Evolutionary conservation across 2,888 invertebrate species (phyloP).

Genomic region (Diaprepes abbreviatus): DNA sequence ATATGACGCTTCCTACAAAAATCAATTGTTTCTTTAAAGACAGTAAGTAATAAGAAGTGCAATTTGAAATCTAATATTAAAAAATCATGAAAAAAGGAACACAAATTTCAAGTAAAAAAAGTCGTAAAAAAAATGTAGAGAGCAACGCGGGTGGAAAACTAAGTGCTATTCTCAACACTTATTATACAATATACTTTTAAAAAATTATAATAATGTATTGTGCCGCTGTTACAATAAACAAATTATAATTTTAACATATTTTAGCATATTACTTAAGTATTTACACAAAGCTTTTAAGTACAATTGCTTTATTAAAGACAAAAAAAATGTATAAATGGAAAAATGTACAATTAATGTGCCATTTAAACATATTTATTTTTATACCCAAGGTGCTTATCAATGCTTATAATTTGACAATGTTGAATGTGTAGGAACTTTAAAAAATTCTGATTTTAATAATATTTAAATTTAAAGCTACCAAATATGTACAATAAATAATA

Average conservation of each 20-base stretch:
- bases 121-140: too few species aligned
- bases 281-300: constrained; percentile 30
- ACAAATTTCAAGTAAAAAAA: too few species aligned
- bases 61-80: too few species aligned
- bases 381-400: constrained; percentile 43
- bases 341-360: constrained; percentile 36
- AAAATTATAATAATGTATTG: background rate
- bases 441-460: constrained; percentile 48
- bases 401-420: constrained; percentile 54
- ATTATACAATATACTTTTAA: too few species aligned
- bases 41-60: too few species aligned
- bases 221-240: constrained; percentile 16
- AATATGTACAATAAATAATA: constrained; percentile 36
- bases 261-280: constrained; percentile 15
- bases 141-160: too few species aligned
- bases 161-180: too few species aligned
- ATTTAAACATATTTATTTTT: constrained; percentile 32
- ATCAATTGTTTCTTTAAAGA: too few species aligned
- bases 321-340: constrained; percentile 18
- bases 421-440: constrained; percentile 60
- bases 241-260: constrained; percentile 12
- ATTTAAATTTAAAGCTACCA: constrained; percentile 25
- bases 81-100: too few species aligned
- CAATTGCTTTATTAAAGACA: background rate
- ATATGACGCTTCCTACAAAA: too few species aligned